Percentiles rank a stretch among this genome's conserved stretches.
phyloP scores from a whole-genome alignment of 2,888 invertebrate genomes.

The Nephrocerus scutellatus region DNA sequence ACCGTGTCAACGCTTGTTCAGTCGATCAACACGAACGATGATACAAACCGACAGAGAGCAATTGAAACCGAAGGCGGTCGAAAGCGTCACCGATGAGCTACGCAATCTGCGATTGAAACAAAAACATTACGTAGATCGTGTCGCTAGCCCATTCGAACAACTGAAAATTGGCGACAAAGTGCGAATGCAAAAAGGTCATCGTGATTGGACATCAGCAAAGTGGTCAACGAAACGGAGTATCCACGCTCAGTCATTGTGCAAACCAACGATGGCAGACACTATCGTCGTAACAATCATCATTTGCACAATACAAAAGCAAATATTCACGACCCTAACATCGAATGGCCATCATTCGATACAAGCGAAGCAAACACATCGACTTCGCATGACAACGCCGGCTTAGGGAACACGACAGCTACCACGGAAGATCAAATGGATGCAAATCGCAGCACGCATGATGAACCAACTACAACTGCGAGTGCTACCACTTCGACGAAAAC shows the following conservation, averaged over 20 bases:
- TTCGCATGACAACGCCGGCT: too few species aligned
- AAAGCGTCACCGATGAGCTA: conserved; percentile 10
- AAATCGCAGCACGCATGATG: too few species aligned
- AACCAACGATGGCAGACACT: conserved; percentile 12
- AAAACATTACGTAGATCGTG: conserved; percentile 10
- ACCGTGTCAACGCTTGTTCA: too few species aligned
- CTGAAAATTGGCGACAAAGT: conserved; percentile 10
- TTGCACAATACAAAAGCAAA: conserved; percentile 2
- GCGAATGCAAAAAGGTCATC: conserved; percentile 11
- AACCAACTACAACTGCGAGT: too few species aligned
- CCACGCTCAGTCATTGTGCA: conserved; percentile 17
- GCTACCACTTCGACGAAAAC: too few species aligned
- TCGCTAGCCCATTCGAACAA: conserved; percentile 3
- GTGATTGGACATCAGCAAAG: conserved; percentile 12
- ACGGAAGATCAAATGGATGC: too few species aligned
- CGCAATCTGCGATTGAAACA: conserved; percentile 9
- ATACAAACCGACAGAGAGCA: conserved; percentile 8
- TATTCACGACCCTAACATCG: too few species aligned
- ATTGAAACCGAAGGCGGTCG: conserved; percentile 22
- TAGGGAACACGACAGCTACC: too few species aligned
- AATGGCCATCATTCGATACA: too few species aligned
- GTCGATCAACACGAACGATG: conserved; percentile 16
- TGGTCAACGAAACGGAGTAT: conserved; percentile 8
- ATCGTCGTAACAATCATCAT: conserved; percentile 10
- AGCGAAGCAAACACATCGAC: too few species aligned